Evolutionary conservation across 2,888 invertebrate species (phyloP).

Genomic region (Chalcis sispes): DNA sequence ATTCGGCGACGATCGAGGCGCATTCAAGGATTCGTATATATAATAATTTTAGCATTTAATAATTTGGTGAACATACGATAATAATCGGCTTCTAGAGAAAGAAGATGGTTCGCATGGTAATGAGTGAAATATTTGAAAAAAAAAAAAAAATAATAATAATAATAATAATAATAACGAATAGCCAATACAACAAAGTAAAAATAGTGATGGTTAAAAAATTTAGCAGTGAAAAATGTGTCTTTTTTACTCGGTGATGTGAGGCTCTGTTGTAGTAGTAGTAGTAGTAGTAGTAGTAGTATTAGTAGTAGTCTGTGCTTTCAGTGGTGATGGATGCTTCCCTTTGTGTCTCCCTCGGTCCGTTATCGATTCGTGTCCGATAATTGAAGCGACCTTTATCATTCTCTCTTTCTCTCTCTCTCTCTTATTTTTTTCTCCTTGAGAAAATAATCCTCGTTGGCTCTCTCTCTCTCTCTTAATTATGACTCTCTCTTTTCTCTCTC

Average conservation of each 20-base stretch:
- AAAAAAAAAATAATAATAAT: no score
- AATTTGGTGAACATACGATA: background rate
- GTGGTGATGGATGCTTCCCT: constrained; percentile 32
- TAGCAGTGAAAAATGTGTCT: constrained; percentile 18
- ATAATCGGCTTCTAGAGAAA: constrained; percentile 16
- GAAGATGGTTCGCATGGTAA: constrained; percentile 19
- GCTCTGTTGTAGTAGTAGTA: no score
- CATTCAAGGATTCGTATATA: constrained; percentile 24
- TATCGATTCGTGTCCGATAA: constrained; percentile 45
- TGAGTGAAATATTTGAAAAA: constrained; percentile 3
- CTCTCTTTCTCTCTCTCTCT: constrained; percentile 13
- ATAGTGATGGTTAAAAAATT: constrained; percentile 12
- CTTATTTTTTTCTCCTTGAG: constrained; percentile 46
- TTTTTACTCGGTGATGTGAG: constrained; percentile 34
- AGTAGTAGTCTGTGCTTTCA: constrained; percentile 45
- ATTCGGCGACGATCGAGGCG: constrained; percentile 5
- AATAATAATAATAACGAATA: no score
- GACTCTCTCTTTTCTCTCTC: no score
- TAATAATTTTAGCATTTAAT: constrained; percentile 9
- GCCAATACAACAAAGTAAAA: constrained; percentile 9
- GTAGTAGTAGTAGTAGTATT: no score
- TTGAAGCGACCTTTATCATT: constrained; percentile 35
- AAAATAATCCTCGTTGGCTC: constrained; percentile 51
- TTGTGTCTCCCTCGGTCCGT: constrained; percentile 37
- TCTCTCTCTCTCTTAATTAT: background rate